Percentiles rank a stretch among this genome's conserved stretches.
These are phyloP conservation scores for Sussaba pulchella DNA, from an alignment of 2,888 invertebrate genomes.

Conservation along the genomic window DNA sequence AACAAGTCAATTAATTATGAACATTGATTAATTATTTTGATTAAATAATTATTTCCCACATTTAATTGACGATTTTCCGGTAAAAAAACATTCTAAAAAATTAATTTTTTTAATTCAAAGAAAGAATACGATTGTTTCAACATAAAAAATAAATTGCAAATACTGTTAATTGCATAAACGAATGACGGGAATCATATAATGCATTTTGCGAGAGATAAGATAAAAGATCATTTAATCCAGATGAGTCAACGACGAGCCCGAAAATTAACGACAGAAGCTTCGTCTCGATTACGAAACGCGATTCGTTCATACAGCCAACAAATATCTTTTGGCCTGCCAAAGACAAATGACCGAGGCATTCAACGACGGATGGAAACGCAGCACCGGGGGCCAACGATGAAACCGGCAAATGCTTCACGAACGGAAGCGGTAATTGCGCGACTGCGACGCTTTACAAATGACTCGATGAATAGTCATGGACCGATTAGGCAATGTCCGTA, in stretches of 20 bases:
- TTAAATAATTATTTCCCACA: neutral
- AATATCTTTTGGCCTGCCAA: slow-evolving; percentile 52
- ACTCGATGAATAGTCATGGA: slow-evolving; percentile 79
- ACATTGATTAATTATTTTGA: neutral
- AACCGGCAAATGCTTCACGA: slow-evolving; percentile 66
- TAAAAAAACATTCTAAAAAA: neutral
- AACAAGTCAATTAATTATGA: neutral
- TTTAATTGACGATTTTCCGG: neutral
- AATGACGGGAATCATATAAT: neutral
- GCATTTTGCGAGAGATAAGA: slow-evolving; percentile 8
- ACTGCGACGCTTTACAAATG: slow-evolving; percentile 72
- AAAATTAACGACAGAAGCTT: slow-evolving; percentile 60
- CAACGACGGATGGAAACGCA: slow-evolving; percentile 37
- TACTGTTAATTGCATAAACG: neutral
- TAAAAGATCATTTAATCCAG: slow-evolving; percentile 44
- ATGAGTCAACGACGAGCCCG: slow-evolving; percentile 49
- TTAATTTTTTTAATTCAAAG: too few species aligned
- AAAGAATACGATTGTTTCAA: neutral
- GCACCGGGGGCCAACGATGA: slow-evolving; percentile 59
- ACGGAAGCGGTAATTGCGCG: slow-evolving; percentile 76
- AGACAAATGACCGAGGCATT: slow-evolving; percentile 66
- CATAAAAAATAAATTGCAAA: neutral
- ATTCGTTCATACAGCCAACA: slow-evolving; percentile 29
- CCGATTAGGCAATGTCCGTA: slow-evolving; percentile 73
- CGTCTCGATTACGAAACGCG: slow-evolving; percentile 56